phyloP scores from a whole-genome alignment of 2,797 vertebrate species.

The Microhierax caerulescens region DNA sequence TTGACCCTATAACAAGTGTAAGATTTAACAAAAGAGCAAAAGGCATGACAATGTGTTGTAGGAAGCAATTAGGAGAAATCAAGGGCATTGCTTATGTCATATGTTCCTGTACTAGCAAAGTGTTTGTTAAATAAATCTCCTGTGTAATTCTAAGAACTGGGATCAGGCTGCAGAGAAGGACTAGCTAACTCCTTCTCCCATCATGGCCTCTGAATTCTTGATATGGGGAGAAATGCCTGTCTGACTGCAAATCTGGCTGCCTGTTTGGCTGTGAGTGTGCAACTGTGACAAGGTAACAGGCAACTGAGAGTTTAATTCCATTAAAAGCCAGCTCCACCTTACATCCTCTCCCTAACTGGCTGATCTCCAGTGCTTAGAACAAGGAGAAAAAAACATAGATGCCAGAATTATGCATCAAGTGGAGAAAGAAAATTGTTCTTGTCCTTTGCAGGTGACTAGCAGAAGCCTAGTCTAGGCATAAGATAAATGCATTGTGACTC shows the following conservation, averaged over 20 bases:
- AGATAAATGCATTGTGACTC: not conserved
- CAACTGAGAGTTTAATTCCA: constrained; percentile 49
- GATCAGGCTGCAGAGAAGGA: not conserved
- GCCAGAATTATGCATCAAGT: constrained; percentile 43
- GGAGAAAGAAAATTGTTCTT: not conserved
- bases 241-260: constrained; percentile 14
- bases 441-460: not conserved
- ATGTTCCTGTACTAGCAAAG: not conserved
- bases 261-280: not conserved
- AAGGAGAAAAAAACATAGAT: constrained; percentile 7
- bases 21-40: not conserved
- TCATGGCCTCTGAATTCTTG: not conserved
- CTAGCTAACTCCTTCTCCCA: not conserved
- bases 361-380: constrained; percentile 23
- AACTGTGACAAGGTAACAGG: constrained; percentile 41
- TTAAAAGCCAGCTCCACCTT: constrained; percentile 41
- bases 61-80: not conserved
- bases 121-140: not conserved
- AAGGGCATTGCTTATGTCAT: constrained; percentile 19
- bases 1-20: not conserved
- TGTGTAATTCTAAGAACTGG: not conserved
- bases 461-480: not conserved
- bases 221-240: not conserved
- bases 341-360: not conserved
- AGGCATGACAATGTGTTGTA: not conserved